These are phyloP conservation scores for Pachypsylla venusta DNA, from an alignment of 1,140 invertebrate genomes.

Conservation along the genomic window DNA sequence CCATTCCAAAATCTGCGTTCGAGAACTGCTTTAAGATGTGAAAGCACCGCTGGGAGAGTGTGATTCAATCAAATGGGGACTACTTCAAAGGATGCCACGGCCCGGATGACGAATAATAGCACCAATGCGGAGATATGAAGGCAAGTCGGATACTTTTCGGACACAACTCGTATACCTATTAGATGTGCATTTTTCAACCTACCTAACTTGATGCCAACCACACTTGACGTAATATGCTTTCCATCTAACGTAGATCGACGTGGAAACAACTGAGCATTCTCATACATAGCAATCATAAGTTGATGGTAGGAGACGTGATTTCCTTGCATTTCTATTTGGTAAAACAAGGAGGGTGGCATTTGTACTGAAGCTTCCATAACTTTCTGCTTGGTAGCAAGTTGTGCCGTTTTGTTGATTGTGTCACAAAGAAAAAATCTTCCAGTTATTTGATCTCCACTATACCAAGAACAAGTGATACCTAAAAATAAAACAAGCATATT, in stretches of 20 bases:
- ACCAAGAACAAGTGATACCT: slow-evolving; percentile 24
- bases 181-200: slow-evolving; percentile 20
- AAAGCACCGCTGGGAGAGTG: too few relatives aligned
- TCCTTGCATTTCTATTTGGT: slow-evolving; percentile 32
- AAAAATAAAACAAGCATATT: too few relatives aligned
- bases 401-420: slow-evolving; percentile 41
- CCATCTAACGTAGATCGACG: slow-evolving; percentile 28
- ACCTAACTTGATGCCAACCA: slow-evolving; percentile 48
- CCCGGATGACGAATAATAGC: too few relatives aligned
- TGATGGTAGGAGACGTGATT: slow-evolving; percentile 32
- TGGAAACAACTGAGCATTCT: slow-evolving; percentile 51
- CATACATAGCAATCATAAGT: slow-evolving; percentile 52
- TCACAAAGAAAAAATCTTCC: background rate
- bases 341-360: slow-evolving; percentile 45
- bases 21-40: too few relatives aligned
- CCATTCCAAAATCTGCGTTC: too few relatives aligned
- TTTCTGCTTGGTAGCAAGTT: slow-evolving; percentile 41
- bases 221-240: slow-evolving; percentile 40
- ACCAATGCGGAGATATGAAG: too few relatives aligned
- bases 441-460: slow-evolving; percentile 19
- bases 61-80: too few relatives aligned
- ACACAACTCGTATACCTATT: background rate
- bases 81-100: too few relatives aligned
- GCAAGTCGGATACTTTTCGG: too few relatives aligned
- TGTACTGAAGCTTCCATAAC: slow-evolving; percentile 13